A percentile compares a stretch with the other conserved stretches of the same genome.
These are phyloP conservation scores for Cheirogaleus medius DNA, from an alignment of 2,113 vertebrate genomes.

Conservation along the genomic window DNA sequence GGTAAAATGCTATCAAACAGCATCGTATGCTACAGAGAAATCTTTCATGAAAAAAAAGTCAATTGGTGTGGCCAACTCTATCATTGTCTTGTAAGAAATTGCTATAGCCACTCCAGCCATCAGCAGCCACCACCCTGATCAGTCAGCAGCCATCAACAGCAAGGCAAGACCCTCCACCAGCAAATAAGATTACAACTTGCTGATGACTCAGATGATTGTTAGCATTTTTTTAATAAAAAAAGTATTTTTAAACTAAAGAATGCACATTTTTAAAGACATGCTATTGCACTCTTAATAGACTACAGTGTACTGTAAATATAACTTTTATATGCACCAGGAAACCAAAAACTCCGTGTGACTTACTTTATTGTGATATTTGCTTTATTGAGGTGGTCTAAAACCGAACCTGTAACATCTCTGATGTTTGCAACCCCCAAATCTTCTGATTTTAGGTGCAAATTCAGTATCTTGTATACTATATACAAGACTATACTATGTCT, in stretches of 20 bases:
- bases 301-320: neutral
- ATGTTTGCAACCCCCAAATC: neutral
- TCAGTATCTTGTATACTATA: neutral
- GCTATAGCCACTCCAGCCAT: neutral
- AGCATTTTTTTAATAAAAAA: neutral
- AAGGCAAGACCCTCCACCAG: neutral
- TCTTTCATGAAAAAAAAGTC: neutral
- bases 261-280: neutral
- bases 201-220: neutral
- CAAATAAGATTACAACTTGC: neutral
- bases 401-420: neutral
- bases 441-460: neutral
- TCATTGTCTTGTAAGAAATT: neutral
- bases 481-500: no score
- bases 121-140: neutral
- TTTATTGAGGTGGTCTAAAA: neutral
- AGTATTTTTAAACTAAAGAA: no score
- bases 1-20: neutral
- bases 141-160: neutral
- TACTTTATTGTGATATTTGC: neutral
- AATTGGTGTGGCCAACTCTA: neutral
- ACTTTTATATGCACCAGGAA: neutral
- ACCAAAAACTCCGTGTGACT: neutral
- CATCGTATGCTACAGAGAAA: neutral
- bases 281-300: neutral